These are phyloP conservation scores for Aphelocoma coerulescens DNA, from an alignment of 2,113 vertebrate genomes.

Conservation along the genomic window DNA sequence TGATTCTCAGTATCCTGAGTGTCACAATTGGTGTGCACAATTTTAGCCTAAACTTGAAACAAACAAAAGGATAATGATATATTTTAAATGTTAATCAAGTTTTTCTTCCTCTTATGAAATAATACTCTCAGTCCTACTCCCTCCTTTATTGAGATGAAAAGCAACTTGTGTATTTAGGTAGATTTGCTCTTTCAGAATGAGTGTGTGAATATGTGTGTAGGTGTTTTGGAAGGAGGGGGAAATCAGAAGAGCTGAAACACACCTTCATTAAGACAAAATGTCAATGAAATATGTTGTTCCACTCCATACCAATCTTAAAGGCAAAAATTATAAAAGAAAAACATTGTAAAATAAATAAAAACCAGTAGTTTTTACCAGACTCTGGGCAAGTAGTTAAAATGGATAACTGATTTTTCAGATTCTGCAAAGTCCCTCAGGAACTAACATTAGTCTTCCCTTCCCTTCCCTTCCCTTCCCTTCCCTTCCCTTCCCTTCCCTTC, in stretches of 20 bases:
- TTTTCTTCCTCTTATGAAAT: conserved; percentile 17
- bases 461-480: rapidly evolving
- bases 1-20: neutral
- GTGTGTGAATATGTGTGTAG: neutral
- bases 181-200: neutral
- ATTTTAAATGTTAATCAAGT: neutral
- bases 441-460: rapidly evolving
- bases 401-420: neutral
- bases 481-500: rapidly evolving
- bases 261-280: neutral
- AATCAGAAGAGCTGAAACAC: neutral
- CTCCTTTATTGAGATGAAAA: neutral
- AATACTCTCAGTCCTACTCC: neutral
- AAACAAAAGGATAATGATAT: neutral
- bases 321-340: neutral
- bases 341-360: neutral
- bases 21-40: neutral
- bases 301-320: neutral
- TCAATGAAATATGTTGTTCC: neutral
- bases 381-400: neutral
- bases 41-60: neutral
- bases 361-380: neutral
- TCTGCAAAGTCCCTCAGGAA: neutral
- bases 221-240: neutral
- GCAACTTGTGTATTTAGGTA: neutral